These are phyloP conservation scores for Oreochromis tanganicae DNA, from an alignment of 2,113 vertebrate genomes.

Conservation along the genomic window DNA sequence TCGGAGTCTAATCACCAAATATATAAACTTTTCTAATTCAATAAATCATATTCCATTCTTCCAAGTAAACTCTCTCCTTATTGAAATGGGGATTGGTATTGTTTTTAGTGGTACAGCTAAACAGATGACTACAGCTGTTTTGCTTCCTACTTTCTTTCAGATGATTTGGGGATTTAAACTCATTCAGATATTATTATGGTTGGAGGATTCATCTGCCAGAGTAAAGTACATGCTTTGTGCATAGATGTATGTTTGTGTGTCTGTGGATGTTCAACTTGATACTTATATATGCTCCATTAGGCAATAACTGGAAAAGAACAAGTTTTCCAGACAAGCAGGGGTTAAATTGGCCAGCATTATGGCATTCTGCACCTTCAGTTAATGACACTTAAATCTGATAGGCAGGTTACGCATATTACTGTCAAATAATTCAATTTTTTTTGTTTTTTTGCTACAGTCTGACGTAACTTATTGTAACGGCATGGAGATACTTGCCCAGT, in stretches of 20 bases:
- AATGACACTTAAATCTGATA: neutral
- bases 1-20: neutral
- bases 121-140: neutral
- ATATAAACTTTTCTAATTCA: neutral
- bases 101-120: neutral
- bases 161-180: neutral
- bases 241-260: neutral
- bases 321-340: neutral
- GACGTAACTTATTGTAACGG: neutral
- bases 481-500: neutral
- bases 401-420: neutral
- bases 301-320: neutral
- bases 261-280: neutral
- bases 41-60: neutral
- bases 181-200: neutral
- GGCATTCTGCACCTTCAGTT: neutral
- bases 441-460: neutral
- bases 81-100: neutral
- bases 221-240: neutral
- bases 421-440: neutral
- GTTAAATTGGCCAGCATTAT: neutral
- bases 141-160: neutral
- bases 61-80: neutral
- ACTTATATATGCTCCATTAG: neutral
- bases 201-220: neutral